phyloP scores from a whole-genome alignment of 2,888 invertebrate genomes.

The Eremobia ochroleuca region DNA sequence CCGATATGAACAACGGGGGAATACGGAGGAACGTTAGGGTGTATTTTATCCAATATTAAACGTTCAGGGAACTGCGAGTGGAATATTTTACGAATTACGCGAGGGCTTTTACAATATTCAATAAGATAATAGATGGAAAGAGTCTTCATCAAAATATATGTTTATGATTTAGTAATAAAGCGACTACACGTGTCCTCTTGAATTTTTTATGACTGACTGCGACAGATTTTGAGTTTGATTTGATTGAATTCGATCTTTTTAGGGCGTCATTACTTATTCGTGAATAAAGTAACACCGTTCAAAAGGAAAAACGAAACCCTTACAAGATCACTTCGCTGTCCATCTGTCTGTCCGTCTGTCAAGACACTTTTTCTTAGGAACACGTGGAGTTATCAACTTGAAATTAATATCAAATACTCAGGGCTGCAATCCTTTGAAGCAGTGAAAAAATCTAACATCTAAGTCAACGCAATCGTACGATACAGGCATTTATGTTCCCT shows the following conservation, averaged over 20 bases:
- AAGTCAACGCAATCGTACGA: too few relatives aligned
- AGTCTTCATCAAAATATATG: constrained; percentile 72
- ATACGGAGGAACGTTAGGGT: constrained; percentile 86
- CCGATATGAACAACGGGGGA: constrained; percentile 91
- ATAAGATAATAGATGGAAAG: constrained; percentile 84
- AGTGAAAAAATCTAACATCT: too few relatives aligned
- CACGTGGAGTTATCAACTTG: too few relatives aligned
- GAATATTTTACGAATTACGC: constrained; percentile 89
- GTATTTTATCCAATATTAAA: constrained; percentile 91
- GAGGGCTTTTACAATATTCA: constrained; percentile 86
- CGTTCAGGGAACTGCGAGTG: constrained; percentile 85
- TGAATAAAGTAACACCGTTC: background rate
- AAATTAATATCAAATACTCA: too few relatives aligned
- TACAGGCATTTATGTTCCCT: too few relatives aligned
- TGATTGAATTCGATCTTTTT: constrained; percentile 19
- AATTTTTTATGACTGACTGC: constrained; percentile 57
- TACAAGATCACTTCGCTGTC: too few relatives aligned
- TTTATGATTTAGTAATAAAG: constrained; percentile 65
- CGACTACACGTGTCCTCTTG: constrained; percentile 55
- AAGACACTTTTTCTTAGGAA: too few relatives aligned
- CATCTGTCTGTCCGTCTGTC: too few relatives aligned
- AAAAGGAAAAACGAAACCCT: too few relatives aligned
- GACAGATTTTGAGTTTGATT: constrained; percentile 28
- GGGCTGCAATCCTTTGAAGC: too few relatives aligned
- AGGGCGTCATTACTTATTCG: background rate